These are phyloP conservation scores for Hydrochoerus hydrochaeris DNA, from an alignment of 2,113 vertebrate species.

Conservation along the genomic window DNA sequence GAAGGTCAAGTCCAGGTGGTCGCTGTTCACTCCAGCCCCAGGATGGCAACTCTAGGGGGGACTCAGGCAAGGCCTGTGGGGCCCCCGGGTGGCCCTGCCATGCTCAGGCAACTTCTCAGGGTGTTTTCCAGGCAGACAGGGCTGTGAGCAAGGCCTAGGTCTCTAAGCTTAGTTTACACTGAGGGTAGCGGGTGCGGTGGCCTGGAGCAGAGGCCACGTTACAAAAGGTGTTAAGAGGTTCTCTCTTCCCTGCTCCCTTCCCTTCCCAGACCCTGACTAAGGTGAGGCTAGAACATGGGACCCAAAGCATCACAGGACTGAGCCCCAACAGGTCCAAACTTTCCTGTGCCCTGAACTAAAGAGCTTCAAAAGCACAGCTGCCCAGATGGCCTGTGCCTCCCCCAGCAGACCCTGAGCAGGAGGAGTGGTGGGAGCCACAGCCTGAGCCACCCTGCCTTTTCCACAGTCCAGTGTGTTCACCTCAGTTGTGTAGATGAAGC, in stretches of 20 bases:
- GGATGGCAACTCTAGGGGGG: background rate
- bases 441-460: background rate
- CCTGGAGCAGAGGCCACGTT: background rate
- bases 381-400: background rate
- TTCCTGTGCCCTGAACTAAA: background rate
- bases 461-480: background rate
- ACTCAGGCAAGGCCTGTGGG: background rate
- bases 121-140: background rate
- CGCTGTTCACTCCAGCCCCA: background rate
- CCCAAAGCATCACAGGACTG: background rate
- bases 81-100: background rate
- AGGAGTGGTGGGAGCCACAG: background rate
- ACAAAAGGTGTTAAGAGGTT: background rate
- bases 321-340: background rate
- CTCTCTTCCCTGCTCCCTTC: background rate
- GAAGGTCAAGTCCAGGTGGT: background rate
- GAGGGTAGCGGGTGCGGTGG: background rate
- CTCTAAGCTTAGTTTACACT: background rate
- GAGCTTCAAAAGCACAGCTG: background rate
- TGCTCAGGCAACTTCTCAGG: too few species aligned
- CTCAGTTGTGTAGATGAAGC: background rate
- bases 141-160: background rate
- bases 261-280: background rate
- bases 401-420: background rate
- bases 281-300: background rate